Percentiles rank a stretch among this genome's conserved stretches.
These are phyloP conservation scores for Bothrops jararaca DNA, from an alignment of 2,113 vertebrate species.

Conservation along the genomic window DNA sequence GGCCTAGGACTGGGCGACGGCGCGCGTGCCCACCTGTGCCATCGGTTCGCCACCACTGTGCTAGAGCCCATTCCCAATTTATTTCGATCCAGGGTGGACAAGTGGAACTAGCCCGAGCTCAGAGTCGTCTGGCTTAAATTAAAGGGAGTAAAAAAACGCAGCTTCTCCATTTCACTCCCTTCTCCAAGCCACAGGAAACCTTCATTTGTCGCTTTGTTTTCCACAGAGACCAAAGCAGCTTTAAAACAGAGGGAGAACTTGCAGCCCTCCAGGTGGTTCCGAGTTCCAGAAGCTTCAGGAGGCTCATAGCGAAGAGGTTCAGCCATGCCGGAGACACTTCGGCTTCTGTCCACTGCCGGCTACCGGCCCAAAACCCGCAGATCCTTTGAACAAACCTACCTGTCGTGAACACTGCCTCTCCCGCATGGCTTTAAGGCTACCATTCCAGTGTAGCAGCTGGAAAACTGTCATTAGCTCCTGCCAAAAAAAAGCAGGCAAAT, in stretches of 20 bases:
- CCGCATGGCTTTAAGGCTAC: conserved; percentile 96
- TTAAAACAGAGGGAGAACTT: background rate
- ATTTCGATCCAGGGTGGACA: background rate
- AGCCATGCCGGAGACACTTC: background rate
- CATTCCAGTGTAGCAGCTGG: conserved; percentile 96
- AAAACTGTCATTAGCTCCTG: conserved; percentile 99
- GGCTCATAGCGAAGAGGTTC: background rate
- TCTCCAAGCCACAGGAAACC: background rate
- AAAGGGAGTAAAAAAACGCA: background rate
- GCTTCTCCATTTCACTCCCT: background rate
- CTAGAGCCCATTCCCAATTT: background rate
- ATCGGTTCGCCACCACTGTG: too few relatives aligned
- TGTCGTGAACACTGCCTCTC: conserved; percentile 96
- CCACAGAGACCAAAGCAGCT: background rate
- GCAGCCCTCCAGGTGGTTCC: background rate
- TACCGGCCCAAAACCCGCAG: background rate
- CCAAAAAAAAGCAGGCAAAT: conserved; percentile 1
- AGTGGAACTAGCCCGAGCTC: background rate
- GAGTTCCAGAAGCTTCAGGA: background rate
- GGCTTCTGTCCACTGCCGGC: background rate
- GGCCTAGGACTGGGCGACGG: too few relatives aligned
- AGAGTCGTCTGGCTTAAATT: background rate
- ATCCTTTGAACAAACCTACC: conserved; percentile 61
- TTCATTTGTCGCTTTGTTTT: background rate
- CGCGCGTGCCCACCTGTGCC: too few relatives aligned